A percentile compares a stretch with the other conserved stretches of the same genome.
Conservation (phyloP, 2,113 vertebrate species). For the Alexandromys fortis region DNA sequence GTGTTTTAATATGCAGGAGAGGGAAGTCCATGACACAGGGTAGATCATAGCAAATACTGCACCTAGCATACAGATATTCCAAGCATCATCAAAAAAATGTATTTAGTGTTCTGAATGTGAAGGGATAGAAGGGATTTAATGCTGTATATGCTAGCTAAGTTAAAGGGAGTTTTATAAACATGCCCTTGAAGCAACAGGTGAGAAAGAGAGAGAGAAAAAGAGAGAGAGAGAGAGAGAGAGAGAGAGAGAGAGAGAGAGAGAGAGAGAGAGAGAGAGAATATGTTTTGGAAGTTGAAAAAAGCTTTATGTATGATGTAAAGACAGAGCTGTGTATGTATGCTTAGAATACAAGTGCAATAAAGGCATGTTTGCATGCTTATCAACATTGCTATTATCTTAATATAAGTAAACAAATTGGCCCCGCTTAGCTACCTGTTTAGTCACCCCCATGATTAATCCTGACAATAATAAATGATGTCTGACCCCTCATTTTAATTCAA, state of each 20-base stretch:
- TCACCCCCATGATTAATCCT: slow-evolving; percentile 10
- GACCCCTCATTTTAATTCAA: not conserved
- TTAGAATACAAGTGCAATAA: not conserved
- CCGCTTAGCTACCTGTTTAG: slow-evolving; percentile 14
- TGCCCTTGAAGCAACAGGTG: not conserved
- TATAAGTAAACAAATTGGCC: slow-evolving; percentile 48
- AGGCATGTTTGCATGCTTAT: not conserved
- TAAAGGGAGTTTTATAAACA: not conserved
- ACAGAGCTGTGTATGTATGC: not conserved
- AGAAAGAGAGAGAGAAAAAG: not conserved
- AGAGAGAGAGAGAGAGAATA: not conserved
- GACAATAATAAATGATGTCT: slow-evolving; percentile 43
- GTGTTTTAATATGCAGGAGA: not conserved
- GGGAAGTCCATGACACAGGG: not conserved
- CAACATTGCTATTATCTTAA: slow-evolving; percentile 31
- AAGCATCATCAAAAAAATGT: not conserved
- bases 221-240: not conserved
- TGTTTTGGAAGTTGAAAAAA: not conserved
- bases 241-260: not conserved
- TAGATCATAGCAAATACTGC: not conserved
- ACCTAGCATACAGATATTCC: not conserved
- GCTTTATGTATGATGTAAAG: not conserved
- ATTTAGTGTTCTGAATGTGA: not conserved
- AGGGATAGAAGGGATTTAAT: rapidly evolving
- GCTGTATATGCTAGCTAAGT: not conserved